phyloP scores from a whole-genome alignment of 2,113 vertebrate genomes.

The Coreoperca whiteheadi region DNA sequence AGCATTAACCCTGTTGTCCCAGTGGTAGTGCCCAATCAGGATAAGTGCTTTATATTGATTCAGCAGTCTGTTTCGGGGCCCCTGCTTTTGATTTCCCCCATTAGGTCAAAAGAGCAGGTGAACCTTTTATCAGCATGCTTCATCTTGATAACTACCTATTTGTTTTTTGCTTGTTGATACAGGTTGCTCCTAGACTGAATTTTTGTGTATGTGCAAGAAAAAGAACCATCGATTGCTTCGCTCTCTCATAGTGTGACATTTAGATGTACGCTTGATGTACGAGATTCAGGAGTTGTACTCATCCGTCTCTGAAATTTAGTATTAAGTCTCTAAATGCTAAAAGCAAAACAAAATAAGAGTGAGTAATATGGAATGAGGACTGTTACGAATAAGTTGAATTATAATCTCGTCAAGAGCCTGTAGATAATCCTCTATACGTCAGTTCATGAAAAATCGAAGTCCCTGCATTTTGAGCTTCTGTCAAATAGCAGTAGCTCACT shows the following conservation, averaged over 20 bases:
- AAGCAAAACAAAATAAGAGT: slow-evolving; percentile 67
- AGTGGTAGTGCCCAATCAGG: slow-evolving; percentile 77
- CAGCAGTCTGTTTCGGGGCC: slow-evolving; percentile 60
- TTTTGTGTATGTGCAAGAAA: background rate
- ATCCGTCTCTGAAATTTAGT: slow-evolving; percentile 73
- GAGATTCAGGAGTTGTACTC: slow-evolving; percentile 50
- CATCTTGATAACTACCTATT: slow-evolving; percentile 71
- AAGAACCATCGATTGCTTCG: background rate
- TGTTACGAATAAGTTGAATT: slow-evolving; percentile 73
- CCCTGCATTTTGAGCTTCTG: slow-evolving; percentile 61
- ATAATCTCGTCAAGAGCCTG: slow-evolving; percentile 79
- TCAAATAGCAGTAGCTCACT: slow-evolving; percentile 47
- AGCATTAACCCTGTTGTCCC: slow-evolving; percentile 68
- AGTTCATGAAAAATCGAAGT: slow-evolving; percentile 70
- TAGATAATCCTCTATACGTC: slow-evolving; percentile 76
- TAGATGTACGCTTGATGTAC: slow-evolving; percentile 52
- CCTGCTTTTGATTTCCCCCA: slow-evolving; percentile 74
- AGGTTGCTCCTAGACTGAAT: slow-evolving; percentile 8
- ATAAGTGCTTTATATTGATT: slow-evolving; percentile 83
- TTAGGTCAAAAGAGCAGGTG: slow-evolving; percentile 75
- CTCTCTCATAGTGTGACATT: slow-evolving; percentile 60
- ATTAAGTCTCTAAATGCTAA: slow-evolving; percentile 73
- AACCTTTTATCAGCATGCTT: slow-evolving; percentile 75
- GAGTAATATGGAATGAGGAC: slow-evolving; percentile 72
- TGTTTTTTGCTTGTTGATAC: slow-evolving; percentile 60